Base-by-base conservation (phyloP, 1,140 invertebrate genomes). In the Galleria mellonella region DNA sequence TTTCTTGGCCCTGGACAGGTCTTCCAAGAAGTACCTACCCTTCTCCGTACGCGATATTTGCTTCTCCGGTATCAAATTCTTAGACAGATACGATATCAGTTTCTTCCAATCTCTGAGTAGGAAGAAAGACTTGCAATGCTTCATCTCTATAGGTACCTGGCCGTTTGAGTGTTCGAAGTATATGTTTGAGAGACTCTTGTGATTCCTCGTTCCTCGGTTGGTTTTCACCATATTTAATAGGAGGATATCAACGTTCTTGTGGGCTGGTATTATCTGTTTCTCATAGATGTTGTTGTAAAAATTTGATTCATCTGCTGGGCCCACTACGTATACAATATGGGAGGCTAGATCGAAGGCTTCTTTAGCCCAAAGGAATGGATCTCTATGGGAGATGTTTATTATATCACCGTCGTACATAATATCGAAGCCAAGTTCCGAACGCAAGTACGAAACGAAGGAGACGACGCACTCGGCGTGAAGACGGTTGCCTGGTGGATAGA, bases 321-420 rank as follows among this genome's bases (percentile, higher is more conserved):
- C 75, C 0, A 79, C 75, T 4, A 82, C 48, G 51, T 83, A 83
- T 4, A 85, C 44, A 0, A 83, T 43, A n/a, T 85, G 73, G 0
- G 70, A 65, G 9, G 75, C 57, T 0, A 71, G 33, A 10, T 53
- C 44, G 41, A 79, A 63, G 0, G 77, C 72, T 8, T 83, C 72
- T 5, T 69, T 58, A 0, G 75, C 73, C 82, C 82, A 85, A 9
- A 73, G 51, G 46, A 67, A 74, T 0, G 82, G 82, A 41, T 85
- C 78, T 0, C 65, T 63, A 27, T 83, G 76, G 0, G 65, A 43
- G 0, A 77, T 81, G n/a, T 31, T 32, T 0, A 64, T 51, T 4
- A 85, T 72, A 29, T 85, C 82, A 0, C 67, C 78, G 32, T 85
- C 82, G 47, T 63, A 82, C 67, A 78, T 67, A 0, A 85, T 48